Evolutionary conservation across 2,888 invertebrate species (phyloP), one percentile per base, ranked within the genome.

Genomic region (Dasypolia templi): DNA sequence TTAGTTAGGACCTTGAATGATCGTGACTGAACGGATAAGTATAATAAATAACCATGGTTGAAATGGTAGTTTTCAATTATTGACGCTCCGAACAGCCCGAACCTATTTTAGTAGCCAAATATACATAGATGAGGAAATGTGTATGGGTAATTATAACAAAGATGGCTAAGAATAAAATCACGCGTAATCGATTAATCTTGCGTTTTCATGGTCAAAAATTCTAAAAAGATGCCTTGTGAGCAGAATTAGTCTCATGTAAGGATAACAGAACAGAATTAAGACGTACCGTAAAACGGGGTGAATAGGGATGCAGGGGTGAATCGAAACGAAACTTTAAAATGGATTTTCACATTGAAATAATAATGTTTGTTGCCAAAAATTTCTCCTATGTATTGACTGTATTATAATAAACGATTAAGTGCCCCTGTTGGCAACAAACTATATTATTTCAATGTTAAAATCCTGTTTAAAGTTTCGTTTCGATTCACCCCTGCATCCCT

Each of bases 11-110:
- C 92, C 93, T 94, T 93, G 93, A 89, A 81, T 85, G 81, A 87
- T 94, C 93, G 94, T 94, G 94, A 93, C 93, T 91, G 90, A 89
- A 84, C 87, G 87, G 89, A 88, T 89, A 85, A 83, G 78, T 89
- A 88, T 87, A 84, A 83, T 89, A 89, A 90, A 89, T 87, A 89
- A 89, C 85, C 87, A 89, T 88, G 82, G 83, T 85, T 89, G 88
- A 89, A 89, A 87, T 86, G 84, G 89, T 88, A 85, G 89, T 91
- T 92, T 93, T 89, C 91, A 91, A 92, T 93, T 92, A 93, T 91
- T 89, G 86, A 91, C 89, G 90, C 88, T 87, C 79, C 82, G 79
- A 85, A 83, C 77, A 46, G 32, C 22, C 22, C 51, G 61, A 58
- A 51, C 17, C 84, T 85, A 85, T 87, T 87, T 89, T 86, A 81